Percentiles rank a stretch among this genome's conserved stretches.
These are phyloP conservation scores for Sebastes kiyomatsui DNA, from an alignment of 2,797 vertebrate genomes.

Conservation along the genomic window DNA sequence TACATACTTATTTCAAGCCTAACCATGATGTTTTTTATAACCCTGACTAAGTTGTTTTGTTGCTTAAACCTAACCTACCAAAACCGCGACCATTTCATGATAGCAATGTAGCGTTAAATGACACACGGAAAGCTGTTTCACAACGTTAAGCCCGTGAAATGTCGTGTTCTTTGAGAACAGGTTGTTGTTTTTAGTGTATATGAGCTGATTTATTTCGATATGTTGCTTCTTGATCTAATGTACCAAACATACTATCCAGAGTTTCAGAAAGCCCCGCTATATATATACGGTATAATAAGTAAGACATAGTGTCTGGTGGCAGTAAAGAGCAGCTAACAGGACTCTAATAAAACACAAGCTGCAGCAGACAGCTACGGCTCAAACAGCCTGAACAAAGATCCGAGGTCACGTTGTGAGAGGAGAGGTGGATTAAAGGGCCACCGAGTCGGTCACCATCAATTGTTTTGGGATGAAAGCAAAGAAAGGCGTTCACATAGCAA, in stretches of 20 bases:
- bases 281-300: background rate
- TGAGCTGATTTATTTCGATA: background rate
- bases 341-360: background rate
- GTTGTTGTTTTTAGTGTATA: background rate
- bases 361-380: background rate
- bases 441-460: constrained; percentile 42
- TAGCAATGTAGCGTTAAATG: too few relatives aligned
- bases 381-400: constrained; percentile 11
- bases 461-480: constrained; percentile 67
- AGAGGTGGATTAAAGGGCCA: constrained; percentile 46
- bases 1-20: too few relatives aligned
- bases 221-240: background rate
- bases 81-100: too few relatives aligned
- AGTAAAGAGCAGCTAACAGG: constrained; percentile 2
- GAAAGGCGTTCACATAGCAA: constrained; percentile 76
- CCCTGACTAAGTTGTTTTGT: too few relatives aligned
- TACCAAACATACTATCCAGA: background rate
- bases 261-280: background rate
- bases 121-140: too few relatives aligned
- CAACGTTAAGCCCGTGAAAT: too few relatives aligned
- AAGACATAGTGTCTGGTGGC: background rate
- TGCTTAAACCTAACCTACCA: too few relatives aligned
- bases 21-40: too few relatives aligned
- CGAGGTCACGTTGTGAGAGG: constrained; percentile 5
- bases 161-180: too few relatives aligned